phyloP scores from a whole-genome alignment of 2,797 vertebrate genomes.

The Tachyglossus aculeatus region DNA sequence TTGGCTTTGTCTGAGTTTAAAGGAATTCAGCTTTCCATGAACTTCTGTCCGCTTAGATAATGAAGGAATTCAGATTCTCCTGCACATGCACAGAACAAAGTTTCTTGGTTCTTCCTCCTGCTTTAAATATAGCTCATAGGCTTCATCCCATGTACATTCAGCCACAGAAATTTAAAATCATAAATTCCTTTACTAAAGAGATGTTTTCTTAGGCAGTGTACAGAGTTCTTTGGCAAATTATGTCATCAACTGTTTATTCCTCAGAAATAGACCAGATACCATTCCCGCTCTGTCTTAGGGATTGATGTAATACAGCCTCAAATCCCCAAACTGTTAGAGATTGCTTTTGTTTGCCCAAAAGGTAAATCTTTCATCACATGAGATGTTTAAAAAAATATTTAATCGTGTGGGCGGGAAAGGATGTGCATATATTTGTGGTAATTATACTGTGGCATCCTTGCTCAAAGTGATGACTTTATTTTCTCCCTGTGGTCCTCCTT shows the following conservation, averaged over 20 bases:
- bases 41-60: conserved; percentile 27
- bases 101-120: conserved; percentile 50
- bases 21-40: conserved; percentile 42
- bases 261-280: conserved; percentile 51
- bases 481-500: conserved; percentile 29
- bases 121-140: conserved; percentile 59
- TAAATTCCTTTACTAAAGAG: conserved; percentile 25
- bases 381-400: conserved; percentile 62
- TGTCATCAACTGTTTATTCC: conserved; percentile 45
- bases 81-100: conserved; percentile 33
- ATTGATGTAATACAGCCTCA: conserved; percentile 43
- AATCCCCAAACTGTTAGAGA: conserved; percentile 29
- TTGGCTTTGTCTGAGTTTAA: conserved; percentile 53
- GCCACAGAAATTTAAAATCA: conserved; percentile 49
- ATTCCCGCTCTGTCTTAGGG: conserved; percentile 49
- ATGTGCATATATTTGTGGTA: conserved; percentile 59
- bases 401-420: conserved; percentile 48
- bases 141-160: conserved; percentile 55
- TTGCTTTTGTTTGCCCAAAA: conserved; percentile 50
- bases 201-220: conserved; percentile 45
- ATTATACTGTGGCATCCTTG: conserved; percentile 49
- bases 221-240: conserved; percentile 54
- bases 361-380: conserved; percentile 54
- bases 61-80: conserved; percentile 44
- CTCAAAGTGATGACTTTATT: conserved; percentile 45